Evolutionary conservation across 2,888 invertebrate species (phyloP).

Genomic region (Trachelus tabidus): DNA sequence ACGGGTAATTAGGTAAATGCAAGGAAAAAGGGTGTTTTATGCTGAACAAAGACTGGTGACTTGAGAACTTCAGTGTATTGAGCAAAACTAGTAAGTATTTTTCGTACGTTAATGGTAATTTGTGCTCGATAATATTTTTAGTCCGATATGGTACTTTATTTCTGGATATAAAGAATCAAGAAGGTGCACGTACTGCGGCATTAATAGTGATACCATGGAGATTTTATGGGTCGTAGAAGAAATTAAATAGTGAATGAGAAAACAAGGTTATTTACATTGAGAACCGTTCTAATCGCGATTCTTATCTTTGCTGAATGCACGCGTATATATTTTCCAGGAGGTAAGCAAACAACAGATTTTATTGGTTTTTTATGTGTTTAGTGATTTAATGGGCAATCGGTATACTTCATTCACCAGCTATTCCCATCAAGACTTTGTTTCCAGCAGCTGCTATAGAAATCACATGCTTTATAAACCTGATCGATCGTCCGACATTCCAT

Average conservation of each 20-base stretch:
- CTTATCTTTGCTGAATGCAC: background rate
- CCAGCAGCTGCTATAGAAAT: slow-evolving; percentile 21
- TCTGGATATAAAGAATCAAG: background rate
- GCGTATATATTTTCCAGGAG: slow-evolving; percentile 6
- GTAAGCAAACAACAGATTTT: slow-evolving; percentile 33
- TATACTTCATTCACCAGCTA: slow-evolving; percentile 42
- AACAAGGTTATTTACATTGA: background rate
- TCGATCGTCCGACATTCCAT: background rate
- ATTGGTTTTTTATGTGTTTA: slow-evolving; percentile 34
- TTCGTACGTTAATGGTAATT: background rate
- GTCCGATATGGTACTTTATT: background rate
- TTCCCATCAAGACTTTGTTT: slow-evolving; percentile 25
- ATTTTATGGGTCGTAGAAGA: slow-evolving; percentile 1
- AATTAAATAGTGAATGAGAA: background rate
- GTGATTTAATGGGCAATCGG: slow-evolving; percentile 39
- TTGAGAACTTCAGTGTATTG: background rate
- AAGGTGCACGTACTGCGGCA: background rate
- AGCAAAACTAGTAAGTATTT: background rate
- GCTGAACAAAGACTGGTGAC: background rate
- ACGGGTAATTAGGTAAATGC: background rate
- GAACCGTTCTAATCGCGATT: background rate
- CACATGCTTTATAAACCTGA: slow-evolving; percentile 36
- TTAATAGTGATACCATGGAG: background rate
- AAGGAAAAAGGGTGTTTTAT: background rate
- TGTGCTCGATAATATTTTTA: background rate